phyloP scores from a whole-genome alignment of 2,797 vertebrate species.

The Acanthurus tractus region DNA sequence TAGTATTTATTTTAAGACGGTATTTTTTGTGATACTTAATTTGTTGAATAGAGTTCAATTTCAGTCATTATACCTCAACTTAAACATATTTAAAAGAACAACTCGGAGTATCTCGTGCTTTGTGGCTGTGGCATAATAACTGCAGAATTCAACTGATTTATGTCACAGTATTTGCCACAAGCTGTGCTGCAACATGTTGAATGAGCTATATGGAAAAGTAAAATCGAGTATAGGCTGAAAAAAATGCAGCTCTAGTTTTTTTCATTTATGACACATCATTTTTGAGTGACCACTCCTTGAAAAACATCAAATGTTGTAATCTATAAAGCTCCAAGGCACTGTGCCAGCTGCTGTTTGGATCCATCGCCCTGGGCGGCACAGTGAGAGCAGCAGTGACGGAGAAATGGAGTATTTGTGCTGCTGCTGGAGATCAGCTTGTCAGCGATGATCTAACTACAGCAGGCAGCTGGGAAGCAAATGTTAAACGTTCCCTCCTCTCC shows the following conservation, averaged over 20 bases:
- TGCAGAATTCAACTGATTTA: neutral
- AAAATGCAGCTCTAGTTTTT: neutral
- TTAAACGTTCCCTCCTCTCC: conserved; percentile 64
- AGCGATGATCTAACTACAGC: conserved; percentile 68
- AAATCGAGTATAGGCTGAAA: neutral
- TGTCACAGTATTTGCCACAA: neutral
- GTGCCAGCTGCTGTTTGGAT: conserved; percentile 33
- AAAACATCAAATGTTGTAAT: conserved; percentile 3
- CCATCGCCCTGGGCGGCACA: conserved; percentile 21
- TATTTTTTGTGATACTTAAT: no score
- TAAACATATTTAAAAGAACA: neutral
- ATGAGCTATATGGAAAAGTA: neutral
- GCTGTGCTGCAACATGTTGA: neutral
- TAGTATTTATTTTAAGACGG: neutral
- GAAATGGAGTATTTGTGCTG: conserved; percentile 25
- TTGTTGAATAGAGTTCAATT: neutral
- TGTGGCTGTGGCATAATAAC: neutral
- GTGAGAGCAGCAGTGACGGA: conserved; percentile 3
- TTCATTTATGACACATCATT: conserved; percentile 4
- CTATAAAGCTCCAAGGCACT: neutral
- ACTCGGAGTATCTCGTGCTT: no score
- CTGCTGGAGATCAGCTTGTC: conserved; percentile 60
- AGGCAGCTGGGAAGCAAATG: conserved; percentile 72
- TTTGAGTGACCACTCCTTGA: conserved; percentile 27
- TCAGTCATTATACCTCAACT: neutral